A percentile compares a stretch with the other conserved stretches of the same genome.
These are phyloP conservation scores for Gortyna flavago DNA, from an alignment of 2,888 invertebrate genomes.

Conservation along the genomic window DNA sequence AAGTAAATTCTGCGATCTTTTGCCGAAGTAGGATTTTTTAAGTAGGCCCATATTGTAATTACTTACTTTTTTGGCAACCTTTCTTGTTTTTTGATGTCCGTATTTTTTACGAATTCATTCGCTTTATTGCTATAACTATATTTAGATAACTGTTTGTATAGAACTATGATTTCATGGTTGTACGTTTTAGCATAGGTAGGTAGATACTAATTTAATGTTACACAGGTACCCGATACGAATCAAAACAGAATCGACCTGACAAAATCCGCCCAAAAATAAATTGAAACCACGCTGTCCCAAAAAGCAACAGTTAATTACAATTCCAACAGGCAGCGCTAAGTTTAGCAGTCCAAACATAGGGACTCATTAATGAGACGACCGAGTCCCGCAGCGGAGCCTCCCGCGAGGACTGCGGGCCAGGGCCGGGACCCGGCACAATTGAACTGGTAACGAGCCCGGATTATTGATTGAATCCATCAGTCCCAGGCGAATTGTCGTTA, in stretches of 20 bases:
- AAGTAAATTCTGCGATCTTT: slow-evolving; percentile 52
- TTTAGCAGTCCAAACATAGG: slow-evolving; percentile 58
- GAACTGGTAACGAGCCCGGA: slow-evolving; percentile 77
- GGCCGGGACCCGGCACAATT: slow-evolving; percentile 75
- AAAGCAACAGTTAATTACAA: slow-evolving; percentile 55
- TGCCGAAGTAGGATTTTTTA: slow-evolving; percentile 39
- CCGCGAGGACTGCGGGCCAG: slow-evolving; percentile 63
- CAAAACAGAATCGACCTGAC: background rate
- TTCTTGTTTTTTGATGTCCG: slow-evolving; percentile 16
- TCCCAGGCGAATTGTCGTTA: slow-evolving; percentile 74
- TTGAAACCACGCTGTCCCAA: slow-evolving; percentile 3
- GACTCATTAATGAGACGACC: slow-evolving; percentile 58
- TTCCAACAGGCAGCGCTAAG: slow-evolving; percentile 48
- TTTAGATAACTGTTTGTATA: slow-evolving; percentile 3
- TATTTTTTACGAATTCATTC: slow-evolving; percentile 12
- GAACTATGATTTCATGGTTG: slow-evolving; percentile 2
- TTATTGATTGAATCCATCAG: slow-evolving; percentile 79
- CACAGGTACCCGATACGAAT: background rate
- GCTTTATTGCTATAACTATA: background rate
- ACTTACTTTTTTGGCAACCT: slow-evolving; percentile 33
- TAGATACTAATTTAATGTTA: background rate
- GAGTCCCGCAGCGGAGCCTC: slow-evolving; percentile 53
- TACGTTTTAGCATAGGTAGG: background rate
- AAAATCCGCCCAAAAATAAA: slow-evolving; percentile 15
- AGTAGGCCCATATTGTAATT: slow-evolving; percentile 39